Percentiles rank a stretch among this genome's conserved stretches.
These are phyloP conservation scores for Aproaerema taeniolella DNA, from an alignment of 2,888 invertebrate genomes.

Conservation along the genomic window DNA sequence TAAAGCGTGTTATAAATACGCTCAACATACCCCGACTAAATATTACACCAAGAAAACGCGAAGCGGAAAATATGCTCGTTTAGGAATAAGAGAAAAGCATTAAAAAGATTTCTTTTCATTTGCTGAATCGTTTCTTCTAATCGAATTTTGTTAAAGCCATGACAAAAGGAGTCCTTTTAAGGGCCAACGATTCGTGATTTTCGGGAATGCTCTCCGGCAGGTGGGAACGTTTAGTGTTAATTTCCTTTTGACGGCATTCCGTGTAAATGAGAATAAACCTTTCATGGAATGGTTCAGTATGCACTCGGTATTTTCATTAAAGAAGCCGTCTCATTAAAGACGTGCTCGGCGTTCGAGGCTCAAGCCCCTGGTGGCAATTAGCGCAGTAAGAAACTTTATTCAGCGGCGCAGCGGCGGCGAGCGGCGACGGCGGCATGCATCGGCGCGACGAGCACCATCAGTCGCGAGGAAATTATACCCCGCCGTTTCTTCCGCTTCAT, in stretches of 20 bases:
- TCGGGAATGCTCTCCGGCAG: slow-evolving; percentile 2
- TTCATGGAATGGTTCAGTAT: slow-evolving; percentile 35
- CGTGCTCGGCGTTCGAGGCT: slow-evolving; percentile 47
- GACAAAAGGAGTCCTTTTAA: slow-evolving; percentile 1
- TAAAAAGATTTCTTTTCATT: neutral
- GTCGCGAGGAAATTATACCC: slow-evolving; percentile 51
- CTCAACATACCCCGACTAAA: slow-evolving; percentile 8
- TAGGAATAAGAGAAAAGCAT: neutral
- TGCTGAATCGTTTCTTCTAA: slow-evolving; percentile 1
- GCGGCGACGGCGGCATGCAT: slow-evolving; percentile 40
- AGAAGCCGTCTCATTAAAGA: slow-evolving; percentile 70
- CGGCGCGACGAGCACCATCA: slow-evolving; percentile 28
- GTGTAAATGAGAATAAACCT: slow-evolving; percentile 9
- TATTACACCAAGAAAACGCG: neutral
- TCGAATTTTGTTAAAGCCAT: neutral
- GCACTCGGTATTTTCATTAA: slow-evolving; percentile 66
- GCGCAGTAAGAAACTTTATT: slow-evolving; percentile 62
- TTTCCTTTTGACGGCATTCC: slow-evolving; percentile 12
- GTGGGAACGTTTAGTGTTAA: slow-evolving; percentile 8
- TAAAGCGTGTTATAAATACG: slow-evolving; percentile 28
- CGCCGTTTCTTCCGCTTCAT: slow-evolving; percentile 48
- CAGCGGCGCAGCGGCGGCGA: slow-evolving; percentile 32
- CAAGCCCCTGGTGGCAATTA: slow-evolving; percentile 56
- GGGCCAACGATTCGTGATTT: slow-evolving; percentile 3
- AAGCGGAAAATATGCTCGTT: neutral